Evolutionary conservation across 2,888 invertebrate genomes (phyloP), one percentile per base, ranked within the genome.

Genomic region (Pemphredon lugubris): DNA sequence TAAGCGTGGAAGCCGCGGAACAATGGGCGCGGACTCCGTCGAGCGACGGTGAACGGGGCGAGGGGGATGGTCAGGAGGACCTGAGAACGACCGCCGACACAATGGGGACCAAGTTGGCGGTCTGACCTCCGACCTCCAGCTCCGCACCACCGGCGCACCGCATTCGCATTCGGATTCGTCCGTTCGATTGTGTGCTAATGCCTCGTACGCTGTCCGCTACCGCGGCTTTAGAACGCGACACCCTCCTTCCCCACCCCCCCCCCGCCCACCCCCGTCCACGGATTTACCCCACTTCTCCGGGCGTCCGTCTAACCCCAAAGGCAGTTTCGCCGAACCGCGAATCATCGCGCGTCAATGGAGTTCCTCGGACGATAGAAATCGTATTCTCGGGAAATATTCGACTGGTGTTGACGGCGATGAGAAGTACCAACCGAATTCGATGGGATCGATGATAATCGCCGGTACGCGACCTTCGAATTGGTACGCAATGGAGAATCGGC

Each of bases 171-270:
- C 84, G 85, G 82, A 83, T 76, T 83, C 84, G 83, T 84, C 83
- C 84, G 82, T 84, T 83, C 89, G 87, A 89, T 89, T 89, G 89
- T 89, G 89, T 89, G 89, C 89, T 89, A 89, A 89, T 89, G 86
- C 79, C 65, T 66, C 71, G 73, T 57, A 66, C 77, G 67, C 40
- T 76, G 67, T 74, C 73, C 79, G 83, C 87, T 84, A 86, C 84
- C 78, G 82, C 78, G 70, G 67, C 70, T 42, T 57, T 48, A 32
- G 55, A 30, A 32, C 61, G 55, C 68, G 50, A 64, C 50, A 70
- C 53, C 67, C 37, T 58, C 48, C 40, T 34, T 42, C 18, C 37
- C 14, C 64, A 34, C 20, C 14, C 18, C 47, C 18, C 37, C 26
- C 7, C 26, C 7, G 26, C 7, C 4, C 7, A n/a, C n/a, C n/a